Evolutionary conservation across 1,140 invertebrate genomes (phyloP), one percentile per base, ranked within the genome.

Genomic region (Drosophila sturtevanti): DNA sequence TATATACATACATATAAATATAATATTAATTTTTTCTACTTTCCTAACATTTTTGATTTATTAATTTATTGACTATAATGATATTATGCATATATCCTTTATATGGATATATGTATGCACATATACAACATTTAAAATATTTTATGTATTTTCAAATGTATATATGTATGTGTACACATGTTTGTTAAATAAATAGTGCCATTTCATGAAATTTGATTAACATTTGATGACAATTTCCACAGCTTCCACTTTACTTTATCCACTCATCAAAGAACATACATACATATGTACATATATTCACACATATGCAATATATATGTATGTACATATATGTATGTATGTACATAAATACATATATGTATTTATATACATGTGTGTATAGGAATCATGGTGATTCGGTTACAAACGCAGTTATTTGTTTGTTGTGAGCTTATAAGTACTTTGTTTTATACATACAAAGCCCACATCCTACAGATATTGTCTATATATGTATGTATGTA

Each of bases 121-220:
- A 38, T 38, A n/a, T 38, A 4, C 12, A 38, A 38, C 5, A 3
- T 38, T 1, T 38, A 12, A 38, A 14, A 38, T n/a, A n/a, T n/a
- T n/a, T n/a, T n/a, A n/a, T n/a, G 37, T n/a, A 11, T 38, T 38
- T n/a, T n/a, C 37, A n/a, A n/a, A n/a, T 21, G 27, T 34, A 35
- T 12, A 34, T 52, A 35, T 35, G 9, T 60, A 41, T 41, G 34
- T 21, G 0, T 22, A 16, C n/a, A 12, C 22, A 16, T 56, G 54
- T 31, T 6, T 31, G 27, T 31, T 31, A 31, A 31, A 31, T 31
- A 31, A 31, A 31, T 31, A 31, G 41, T 48, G 41, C 41, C 41
- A 48, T 48, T 48, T 48, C 41, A 48, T 48, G 41, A 48, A 48
- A 48, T 48, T 48, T 48, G 41, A 48, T 48, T 48, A 48, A 48